Percentiles rank a stretch among this genome's conserved stretches.
Evolutionary conservation across 2,888 invertebrate species (phyloP).

Genomic region (Gibbula magus): DNA sequence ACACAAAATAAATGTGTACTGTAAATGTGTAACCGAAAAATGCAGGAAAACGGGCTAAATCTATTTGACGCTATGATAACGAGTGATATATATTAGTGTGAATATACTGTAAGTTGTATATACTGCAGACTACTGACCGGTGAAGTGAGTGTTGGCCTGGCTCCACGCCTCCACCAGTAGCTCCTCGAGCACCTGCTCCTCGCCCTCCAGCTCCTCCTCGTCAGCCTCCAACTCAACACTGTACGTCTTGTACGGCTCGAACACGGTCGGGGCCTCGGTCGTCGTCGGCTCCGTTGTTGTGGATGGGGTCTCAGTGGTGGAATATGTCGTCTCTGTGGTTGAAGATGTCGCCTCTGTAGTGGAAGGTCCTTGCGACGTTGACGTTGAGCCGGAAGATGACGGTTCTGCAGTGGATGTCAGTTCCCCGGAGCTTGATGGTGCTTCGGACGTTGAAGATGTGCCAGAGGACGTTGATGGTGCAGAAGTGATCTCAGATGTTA

Average conservation of each 20-base stretch:
- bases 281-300: not conserved
- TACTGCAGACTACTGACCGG: no score
- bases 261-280: not conserved
- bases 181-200: not conserved
- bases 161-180: not conserved
- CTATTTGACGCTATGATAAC: no score
- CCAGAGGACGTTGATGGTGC: not conserved
- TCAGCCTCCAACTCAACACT: slow-evolving; percentile 13
- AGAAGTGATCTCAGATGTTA: not conserved
- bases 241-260: not conserved
- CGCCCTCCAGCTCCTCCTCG: not conserved
- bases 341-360: not conserved
- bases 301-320: not conserved
- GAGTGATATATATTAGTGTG: no score
- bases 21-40: no score
- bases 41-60: no score
- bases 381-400: not conserved
- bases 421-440: not conserved
- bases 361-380: not conserved
- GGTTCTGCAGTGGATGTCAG: not conserved
- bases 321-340: not conserved
- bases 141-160: not conserved
- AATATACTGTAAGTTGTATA: no score
- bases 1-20: no score
- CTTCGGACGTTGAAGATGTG: not conserved